phyloP scores from a whole-genome alignment of 2,888 invertebrate genomes.

The Lasioglossum calceatum region DNA sequence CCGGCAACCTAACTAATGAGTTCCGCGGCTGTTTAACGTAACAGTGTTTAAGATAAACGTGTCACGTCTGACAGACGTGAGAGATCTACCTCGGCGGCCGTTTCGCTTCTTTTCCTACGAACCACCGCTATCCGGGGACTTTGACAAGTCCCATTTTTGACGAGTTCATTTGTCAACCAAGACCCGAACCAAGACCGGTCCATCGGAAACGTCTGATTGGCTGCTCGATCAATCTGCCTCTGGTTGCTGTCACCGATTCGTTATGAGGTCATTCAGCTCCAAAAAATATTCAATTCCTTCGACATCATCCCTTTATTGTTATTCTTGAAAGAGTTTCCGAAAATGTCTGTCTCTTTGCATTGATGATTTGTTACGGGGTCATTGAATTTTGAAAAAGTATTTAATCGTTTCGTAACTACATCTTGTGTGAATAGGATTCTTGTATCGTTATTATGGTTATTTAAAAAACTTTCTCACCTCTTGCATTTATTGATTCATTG shows the following conservation, averaged over 20 bases:
- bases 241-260: neutral
- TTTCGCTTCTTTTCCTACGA: slow-evolving; percentile 29
- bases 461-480: neutral
- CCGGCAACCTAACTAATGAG: slow-evolving; percentile 54
- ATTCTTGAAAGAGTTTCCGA: neutral
- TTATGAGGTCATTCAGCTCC: neutral
- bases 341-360: neutral
- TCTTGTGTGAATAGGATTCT: neutral
- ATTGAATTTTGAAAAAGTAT: neutral
- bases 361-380: neutral
- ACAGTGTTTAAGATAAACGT: slow-evolving; percentile 59
- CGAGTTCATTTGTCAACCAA: slow-evolving; percentile 21
- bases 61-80: slow-evolving; percentile 56
- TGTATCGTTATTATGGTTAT: neutral
- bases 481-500: neutral
- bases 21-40: slow-evolving; percentile 54
- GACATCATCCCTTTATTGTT: neutral
- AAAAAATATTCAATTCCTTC: neutral
- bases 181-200: neutral
- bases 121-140: neutral
- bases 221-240: neutral
- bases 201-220: slow-evolving; percentile 10
- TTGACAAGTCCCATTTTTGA: slow-evolving; percentile 6
- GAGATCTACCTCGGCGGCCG: slow-evolving; percentile 25
- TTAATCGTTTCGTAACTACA: neutral